Evolutionary conservation across 2,113 vertebrate genomes (phyloP).

Genomic region (Saccopteryx leptura): DNA sequence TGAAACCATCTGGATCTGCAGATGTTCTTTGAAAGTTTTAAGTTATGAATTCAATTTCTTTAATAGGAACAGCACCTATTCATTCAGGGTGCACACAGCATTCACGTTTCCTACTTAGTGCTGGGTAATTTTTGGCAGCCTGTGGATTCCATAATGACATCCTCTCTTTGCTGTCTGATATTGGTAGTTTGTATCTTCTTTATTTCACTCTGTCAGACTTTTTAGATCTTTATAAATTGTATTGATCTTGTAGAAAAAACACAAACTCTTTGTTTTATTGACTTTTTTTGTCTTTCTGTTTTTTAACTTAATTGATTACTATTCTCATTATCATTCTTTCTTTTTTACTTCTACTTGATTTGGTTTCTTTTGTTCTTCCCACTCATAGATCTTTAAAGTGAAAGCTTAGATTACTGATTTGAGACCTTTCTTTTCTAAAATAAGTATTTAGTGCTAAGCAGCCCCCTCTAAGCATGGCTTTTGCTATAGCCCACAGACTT

Average conservation of each 20-base stretch:
- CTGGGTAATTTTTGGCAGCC: background rate
- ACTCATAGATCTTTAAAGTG: background rate
- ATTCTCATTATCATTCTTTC: background rate
- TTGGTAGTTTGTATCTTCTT: background rate
- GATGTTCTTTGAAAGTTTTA: background rate
- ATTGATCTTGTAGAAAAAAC: background rate
- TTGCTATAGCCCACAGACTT: background rate
- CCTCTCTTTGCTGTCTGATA: background rate
- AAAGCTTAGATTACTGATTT: background rate
- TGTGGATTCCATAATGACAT: background rate
- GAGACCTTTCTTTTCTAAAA: background rate
- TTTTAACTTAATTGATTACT: background rate
- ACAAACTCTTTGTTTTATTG: background rate
- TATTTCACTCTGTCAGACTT: background rate
- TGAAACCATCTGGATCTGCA: background rate
- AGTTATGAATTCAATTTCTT: background rate
- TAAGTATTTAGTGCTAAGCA: background rate
- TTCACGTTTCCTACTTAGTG: background rate
- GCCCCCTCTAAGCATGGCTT: background rate
- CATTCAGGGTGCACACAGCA: background rate
- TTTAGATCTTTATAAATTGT: background rate
- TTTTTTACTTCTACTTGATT: background rate
- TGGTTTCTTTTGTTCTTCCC: background rate
- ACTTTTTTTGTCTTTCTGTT: constrained; percentile 3
- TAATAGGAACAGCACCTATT: background rate